Evolutionary conservation across 1,140 invertebrate species (phyloP), one percentile per base, ranked within the genome.

Genomic region (Drosophila teissieri): DNA sequence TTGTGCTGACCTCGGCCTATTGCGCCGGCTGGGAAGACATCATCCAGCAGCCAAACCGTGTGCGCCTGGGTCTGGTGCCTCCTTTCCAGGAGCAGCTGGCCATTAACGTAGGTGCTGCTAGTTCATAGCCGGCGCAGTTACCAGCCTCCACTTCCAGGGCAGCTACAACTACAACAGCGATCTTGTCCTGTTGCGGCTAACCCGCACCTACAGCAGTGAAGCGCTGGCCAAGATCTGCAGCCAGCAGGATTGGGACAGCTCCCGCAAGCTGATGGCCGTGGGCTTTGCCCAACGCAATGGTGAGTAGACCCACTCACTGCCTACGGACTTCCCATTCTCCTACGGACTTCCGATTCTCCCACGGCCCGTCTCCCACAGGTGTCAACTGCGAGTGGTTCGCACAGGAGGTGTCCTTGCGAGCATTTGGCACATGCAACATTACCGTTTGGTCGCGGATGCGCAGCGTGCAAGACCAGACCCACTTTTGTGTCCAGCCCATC

Each of bases 401-500:
- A 5, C 37, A 39, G 37, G 37, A 39, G 37, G 4, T 39, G 11
- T 39, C 12, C 0, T 14, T 14, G 14, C 10, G 37, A 5, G 12
- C 37, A 3, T 39, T 39, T 3, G 4, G 4, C 14, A 14, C 36
- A 4, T 37, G 36, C 36, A 37, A 42, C 3, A n/a, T 42, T 2
- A 15, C 40, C 11, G n/a, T 3, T 42, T 7, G 6, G 7, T 15
- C 15, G 2, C 15, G 7, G 40, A 4, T 58, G 24, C 11, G 5
- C 3, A 39, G 14, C 6, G 36, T 75, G 1, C 11, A 22, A 0
- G 11, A 0, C 4, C n/a, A 8, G 0, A 22, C 19, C 2, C 73
- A 80, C 37, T 19, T 62, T 0, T 80, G 65, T 1, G 15, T 58
- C 8, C 0, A 0, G 0, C 49, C 78, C 8, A 4, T 17, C 2